Evolutionary conservation across 2,888 invertebrate genomes (phyloP).

Genomic region (Plemyria rubiginata): DNA sequence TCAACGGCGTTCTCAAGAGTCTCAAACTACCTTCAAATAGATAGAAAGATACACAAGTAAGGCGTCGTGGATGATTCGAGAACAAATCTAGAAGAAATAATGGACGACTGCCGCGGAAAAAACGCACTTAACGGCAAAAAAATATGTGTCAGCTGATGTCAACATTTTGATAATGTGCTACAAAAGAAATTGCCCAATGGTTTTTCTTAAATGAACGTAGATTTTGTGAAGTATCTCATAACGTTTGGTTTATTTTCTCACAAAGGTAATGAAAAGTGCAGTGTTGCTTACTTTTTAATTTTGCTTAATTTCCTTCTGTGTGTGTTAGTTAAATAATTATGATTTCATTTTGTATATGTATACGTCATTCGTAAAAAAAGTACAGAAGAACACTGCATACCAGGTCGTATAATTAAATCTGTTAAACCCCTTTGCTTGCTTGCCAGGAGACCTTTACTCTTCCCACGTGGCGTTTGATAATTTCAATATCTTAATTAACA

Average conservation of each 20-base stretch:
- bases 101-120: constrained; percentile 36
- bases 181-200: constrained; percentile 6
- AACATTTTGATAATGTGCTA: constrained; percentile 13
- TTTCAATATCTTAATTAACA: neutral
- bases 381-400: too few relatives aligned
- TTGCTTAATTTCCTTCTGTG: too few relatives aligned
- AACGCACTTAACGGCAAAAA: constrained; percentile 27
- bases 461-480: too few relatives aligned
- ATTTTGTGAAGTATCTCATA: neutral
- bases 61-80: constrained; percentile 78
- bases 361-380: too few relatives aligned
- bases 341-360: too few relatives aligned
- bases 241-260: neutral
- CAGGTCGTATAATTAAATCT: too few relatives aligned
- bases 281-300: too few relatives aligned
- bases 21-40: constrained; percentile 73
- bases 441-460: too few relatives aligned
- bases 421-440: too few relatives aligned
- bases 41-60: constrained; percentile 85
- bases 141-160: constrained; percentile 23
- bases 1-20: constrained; percentile 70
- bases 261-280: neutral
- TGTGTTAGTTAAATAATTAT: too few relatives aligned
- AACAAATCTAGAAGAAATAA: constrained; percentile 69
- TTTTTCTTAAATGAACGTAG: neutral